phyloP scores from a whole-genome alignment of 2,113 vertebrate genomes.

The Podarcis cretensis region DNA sequence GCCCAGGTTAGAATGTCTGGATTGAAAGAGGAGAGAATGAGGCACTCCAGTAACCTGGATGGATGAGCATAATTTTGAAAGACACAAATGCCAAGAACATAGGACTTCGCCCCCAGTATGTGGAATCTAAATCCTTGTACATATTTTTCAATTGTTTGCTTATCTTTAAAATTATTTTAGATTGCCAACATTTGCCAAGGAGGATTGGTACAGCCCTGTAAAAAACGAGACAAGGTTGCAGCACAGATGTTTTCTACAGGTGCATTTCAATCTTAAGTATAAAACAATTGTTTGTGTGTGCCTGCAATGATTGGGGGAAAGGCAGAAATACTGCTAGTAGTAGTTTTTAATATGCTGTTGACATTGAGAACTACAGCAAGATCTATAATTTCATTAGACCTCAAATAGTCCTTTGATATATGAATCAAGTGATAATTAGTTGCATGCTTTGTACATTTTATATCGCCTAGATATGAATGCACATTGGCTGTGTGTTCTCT shows the following conservation, averaged over 20 bases:
- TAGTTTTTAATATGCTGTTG: slow-evolving; percentile 33
- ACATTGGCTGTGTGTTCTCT: slow-evolving; percentile 21
- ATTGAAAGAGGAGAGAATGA: background rate
- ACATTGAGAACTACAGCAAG: slow-evolving; percentile 9
- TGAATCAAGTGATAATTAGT: slow-evolving; percentile 32
- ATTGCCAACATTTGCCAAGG: slow-evolving; percentile 28
- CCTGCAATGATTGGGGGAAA: slow-evolving; percentile 5
- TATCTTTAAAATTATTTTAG: slow-evolving; percentile 7
- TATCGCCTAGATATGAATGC: slow-evolving; percentile 45
- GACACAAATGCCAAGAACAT: slow-evolving; percentile 49
- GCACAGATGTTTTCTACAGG: slow-evolving; percentile 8
- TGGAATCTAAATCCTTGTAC: slow-evolving; percentile 40
- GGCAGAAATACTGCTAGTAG: slow-evolving; percentile 36
- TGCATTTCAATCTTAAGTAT: slow-evolving; percentile 20
- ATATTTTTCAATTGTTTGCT: background rate
- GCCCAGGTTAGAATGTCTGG: slow-evolving; percentile 35
- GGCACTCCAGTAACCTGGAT: slow-evolving; percentile 2
- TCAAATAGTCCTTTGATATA: slow-evolving; percentile 42
- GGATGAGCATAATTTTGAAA: slow-evolving; percentile 29
- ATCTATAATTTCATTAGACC: slow-evolving; percentile 35
- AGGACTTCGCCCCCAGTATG: slow-evolving; percentile 26
- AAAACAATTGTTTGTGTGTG: slow-evolving; percentile 48
- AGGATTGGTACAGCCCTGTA: slow-evolving; percentile 32
- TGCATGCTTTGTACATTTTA: slow-evolving; percentile 61
- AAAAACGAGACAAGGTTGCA: slow-evolving; percentile 12